phyloP scores from a whole-genome alignment of 2,797 vertebrate genomes.

The Eulemur albifrons region DNA sequence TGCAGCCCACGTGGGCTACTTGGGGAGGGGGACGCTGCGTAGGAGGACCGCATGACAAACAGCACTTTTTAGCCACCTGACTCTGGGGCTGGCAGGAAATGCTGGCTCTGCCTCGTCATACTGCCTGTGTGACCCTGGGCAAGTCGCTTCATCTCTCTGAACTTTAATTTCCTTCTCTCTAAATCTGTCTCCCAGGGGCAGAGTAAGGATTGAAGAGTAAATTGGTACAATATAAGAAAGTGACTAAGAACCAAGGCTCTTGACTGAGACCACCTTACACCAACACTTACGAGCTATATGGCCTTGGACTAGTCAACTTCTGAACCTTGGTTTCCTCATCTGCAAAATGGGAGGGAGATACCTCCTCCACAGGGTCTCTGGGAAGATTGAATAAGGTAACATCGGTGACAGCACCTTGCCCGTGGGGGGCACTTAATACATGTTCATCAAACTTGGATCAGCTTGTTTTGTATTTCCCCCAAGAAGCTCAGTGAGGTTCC shows the following conservation, averaged over 20 bases:
- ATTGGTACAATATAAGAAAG: background rate
- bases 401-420: background rate
- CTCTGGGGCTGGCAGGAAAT: background rate
- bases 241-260: background rate
- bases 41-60: background rate
- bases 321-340: background rate
- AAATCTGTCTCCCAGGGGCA: background rate
- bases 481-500: background rate
- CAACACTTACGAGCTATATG: background rate
- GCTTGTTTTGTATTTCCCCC: background rate
- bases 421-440: background rate
- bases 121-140: background rate
- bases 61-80: background rate
- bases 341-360: background rate
- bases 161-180: background rate
- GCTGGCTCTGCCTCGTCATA: background rate
- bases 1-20: background rate
- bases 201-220: background rate
- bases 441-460: background rate
- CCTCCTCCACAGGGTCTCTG: background rate
- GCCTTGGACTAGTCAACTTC: background rate
- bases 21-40: conserved; percentile 35
- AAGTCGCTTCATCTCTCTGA: background rate
- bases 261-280: too few relatives aligned
- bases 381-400: background rate